phyloP scores from a whole-genome alignment of 1,140 invertebrate species.

The Aplysia californica region DNA sequence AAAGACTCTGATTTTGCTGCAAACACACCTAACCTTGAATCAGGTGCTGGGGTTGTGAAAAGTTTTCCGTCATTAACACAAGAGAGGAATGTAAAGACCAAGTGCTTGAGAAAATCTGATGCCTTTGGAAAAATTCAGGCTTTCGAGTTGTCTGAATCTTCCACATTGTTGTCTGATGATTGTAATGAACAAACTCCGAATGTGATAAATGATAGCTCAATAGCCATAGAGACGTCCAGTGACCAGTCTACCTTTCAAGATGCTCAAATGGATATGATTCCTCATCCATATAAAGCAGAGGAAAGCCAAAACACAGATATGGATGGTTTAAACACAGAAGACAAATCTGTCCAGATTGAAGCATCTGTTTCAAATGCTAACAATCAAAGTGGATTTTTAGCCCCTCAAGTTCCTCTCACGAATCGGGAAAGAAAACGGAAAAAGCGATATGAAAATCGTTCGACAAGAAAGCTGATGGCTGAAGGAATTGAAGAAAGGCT shows the following conservation, averaged over 20 bases:
- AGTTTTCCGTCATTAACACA: conserved; percentile 33
- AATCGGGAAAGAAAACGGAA: conserved; percentile 5
- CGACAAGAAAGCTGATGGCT: conserved; percentile 42
- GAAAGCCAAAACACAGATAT: background rate
- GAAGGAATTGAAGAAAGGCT: conserved; percentile 58
- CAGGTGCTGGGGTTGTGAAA: conserved; percentile 17
- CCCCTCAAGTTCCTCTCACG: background rate
- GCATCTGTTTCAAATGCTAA: background rate
- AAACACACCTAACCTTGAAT: conserved; percentile 4
- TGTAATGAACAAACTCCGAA: too few species aligned
- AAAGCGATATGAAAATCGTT: conserved; percentile 44
- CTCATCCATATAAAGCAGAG: background rate
- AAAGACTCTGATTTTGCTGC: too few species aligned
- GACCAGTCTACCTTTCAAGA: background rate
- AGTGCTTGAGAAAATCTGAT: background rate
- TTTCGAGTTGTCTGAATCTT: background rate
- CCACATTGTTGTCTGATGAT: too few species aligned
- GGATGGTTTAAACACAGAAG: background rate
- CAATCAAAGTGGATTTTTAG: background rate
- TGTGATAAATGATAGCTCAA: too few species aligned
- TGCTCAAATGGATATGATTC: background rate
- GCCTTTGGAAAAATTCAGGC: background rate
- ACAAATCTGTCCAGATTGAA: background rate
- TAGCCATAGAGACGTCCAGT: background rate
- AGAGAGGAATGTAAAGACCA: conserved; percentile 18